Conservation (phyloP, 2,113 vertebrate genomes). For the Monarcha castaneiventris region DNA sequence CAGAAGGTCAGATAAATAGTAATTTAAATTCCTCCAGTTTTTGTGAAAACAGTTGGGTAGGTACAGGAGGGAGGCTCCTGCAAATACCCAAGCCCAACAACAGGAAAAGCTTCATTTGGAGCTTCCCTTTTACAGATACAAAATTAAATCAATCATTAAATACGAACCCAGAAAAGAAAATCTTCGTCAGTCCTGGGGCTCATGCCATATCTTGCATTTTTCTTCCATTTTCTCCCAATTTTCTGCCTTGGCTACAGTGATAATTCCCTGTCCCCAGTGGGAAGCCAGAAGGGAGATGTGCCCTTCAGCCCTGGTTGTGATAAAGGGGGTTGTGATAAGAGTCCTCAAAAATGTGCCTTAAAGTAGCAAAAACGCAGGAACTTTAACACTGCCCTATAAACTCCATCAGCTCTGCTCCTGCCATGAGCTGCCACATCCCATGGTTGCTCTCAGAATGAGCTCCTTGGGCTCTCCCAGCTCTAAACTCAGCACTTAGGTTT, state of each 20-base stretch:
- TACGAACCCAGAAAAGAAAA: background rate
- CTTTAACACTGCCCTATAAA: fast-evolving
- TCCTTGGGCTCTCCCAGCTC: background rate
- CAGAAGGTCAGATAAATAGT: background rate
- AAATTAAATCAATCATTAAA: background rate
- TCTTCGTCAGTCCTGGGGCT: background rate
- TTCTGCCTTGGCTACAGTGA: background rate
- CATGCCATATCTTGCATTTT: background rate
- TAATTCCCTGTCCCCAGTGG: background rate
- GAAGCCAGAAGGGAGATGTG: background rate
- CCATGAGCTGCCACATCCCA: background rate
- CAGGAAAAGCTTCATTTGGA: background rate
- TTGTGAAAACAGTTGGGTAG: background rate
- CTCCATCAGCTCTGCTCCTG: background rate
- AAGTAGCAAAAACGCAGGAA: background rate
- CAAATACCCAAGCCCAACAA: background rate
- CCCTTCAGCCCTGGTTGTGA: background rate
- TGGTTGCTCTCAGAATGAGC: background rate
- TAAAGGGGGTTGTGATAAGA: background rate
- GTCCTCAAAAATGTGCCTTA: background rate
- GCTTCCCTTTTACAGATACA: background rate
- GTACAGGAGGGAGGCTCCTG: background rate
- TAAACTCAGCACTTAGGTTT: background rate
- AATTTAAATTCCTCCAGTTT: conserved; percentile 1
- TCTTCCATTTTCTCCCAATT: background rate